Conservation (phyloP, 1,140 invertebrate genomes). For the Calosoma granatense region DNA sequence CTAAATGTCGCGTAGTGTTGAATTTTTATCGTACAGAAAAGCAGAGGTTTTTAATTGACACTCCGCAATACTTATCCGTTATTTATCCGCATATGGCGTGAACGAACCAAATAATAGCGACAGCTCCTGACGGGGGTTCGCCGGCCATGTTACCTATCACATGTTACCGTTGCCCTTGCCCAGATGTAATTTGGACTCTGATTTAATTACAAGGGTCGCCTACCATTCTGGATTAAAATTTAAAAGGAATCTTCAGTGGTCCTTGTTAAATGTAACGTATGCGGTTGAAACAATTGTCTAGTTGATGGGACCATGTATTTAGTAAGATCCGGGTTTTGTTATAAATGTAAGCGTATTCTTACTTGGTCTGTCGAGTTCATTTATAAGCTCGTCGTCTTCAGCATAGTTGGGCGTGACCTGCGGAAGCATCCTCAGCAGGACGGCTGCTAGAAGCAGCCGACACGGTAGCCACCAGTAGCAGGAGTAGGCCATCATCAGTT, state of each 20-base stretch:
- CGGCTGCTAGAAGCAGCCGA: neutral
- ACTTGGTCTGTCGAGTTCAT: slow-evolving; percentile 32
- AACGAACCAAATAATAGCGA: neutral
- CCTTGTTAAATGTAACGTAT: neutral
- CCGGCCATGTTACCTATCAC: neutral
- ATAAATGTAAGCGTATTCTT: slow-evolving; percentile 11
- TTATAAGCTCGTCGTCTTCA: slow-evolving; percentile 34
- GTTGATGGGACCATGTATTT: neutral
- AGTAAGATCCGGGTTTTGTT: neutral
- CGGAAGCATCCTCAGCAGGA: neutral
- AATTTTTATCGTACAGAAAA: too few species aligned
- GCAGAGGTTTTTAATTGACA: too few species aligned
- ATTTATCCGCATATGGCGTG: neutral
- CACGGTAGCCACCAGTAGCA: neutral
- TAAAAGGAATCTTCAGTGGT: neutral
- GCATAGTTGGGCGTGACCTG: slow-evolving; percentile 21
- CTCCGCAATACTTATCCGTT: neutral
- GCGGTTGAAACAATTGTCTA: too few species aligned
- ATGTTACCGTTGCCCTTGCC: neutral
- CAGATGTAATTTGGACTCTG: neutral
- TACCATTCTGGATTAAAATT: neutral
- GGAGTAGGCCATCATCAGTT: too few species aligned
- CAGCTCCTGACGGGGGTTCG: neutral
- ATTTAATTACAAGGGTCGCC: slow-evolving; percentile 4
- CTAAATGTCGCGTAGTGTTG: too few species aligned